Conservation (phyloP, 2,113 vertebrate species). For the Petrocephalus zakoni region DNA sequence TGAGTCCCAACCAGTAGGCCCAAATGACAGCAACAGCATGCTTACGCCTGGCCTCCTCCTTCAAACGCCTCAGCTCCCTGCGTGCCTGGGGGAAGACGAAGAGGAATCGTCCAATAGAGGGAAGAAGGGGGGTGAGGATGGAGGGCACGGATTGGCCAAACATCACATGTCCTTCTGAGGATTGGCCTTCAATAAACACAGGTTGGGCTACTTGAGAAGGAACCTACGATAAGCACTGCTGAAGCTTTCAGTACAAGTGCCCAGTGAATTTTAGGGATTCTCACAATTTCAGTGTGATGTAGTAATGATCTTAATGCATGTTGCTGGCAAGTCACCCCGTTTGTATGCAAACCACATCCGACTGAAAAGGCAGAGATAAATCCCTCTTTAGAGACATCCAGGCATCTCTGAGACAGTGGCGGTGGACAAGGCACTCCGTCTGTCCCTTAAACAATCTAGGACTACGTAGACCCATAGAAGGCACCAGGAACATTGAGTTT, state of each 20-base stretch:
- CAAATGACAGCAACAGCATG: constrained; percentile 98
- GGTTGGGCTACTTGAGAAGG: not conserved
- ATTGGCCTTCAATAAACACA: constrained; percentile 26
- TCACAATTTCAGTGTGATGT: not conserved
- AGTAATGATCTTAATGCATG: not conserved
- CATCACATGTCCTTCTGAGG: constrained; percentile 17
- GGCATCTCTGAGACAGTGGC: not conserved
- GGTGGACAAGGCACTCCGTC: not conserved
- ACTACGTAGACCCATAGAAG: not conserved
- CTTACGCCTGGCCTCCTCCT: constrained; percentile 95
- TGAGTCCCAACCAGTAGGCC: constrained; percentile 99
- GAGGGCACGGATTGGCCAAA: constrained; percentile 35
- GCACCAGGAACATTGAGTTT: not conserved
- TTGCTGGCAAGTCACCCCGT: not conserved
- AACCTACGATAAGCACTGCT: not conserved
- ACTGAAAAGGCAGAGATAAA: not conserved
- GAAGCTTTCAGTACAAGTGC: not conserved
- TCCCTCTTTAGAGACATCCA: not conserved
- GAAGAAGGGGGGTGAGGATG: constrained; percentile 40
- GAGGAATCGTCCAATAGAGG: constrained; percentile 35
- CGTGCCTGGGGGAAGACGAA: constrained; percentile 79
- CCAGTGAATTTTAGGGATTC: not conserved
- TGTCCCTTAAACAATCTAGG: not conserved
- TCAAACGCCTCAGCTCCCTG: constrained; percentile 94
- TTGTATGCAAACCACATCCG: not conserved